Conservation (phyloP, 2,113 vertebrate genomes). For the Excalfactoria chinensis region DNA sequence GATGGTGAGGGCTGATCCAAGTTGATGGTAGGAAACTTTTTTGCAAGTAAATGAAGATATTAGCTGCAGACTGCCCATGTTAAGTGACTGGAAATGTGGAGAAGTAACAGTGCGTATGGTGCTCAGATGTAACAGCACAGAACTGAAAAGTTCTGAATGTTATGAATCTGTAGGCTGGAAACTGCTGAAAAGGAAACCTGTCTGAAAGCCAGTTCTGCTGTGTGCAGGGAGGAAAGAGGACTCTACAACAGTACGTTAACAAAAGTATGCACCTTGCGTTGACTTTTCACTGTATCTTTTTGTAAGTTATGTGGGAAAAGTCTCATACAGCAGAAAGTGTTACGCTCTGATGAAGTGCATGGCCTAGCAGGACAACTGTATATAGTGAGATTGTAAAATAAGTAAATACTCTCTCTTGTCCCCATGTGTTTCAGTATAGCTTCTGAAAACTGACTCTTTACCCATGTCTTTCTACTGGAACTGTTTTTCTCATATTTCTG, state of each 20-base stretch:
- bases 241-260: not conserved
- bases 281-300: not conserved
- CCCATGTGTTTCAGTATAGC: not conserved
- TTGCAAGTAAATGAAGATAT: not conserved
- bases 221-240: not conserved
- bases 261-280: not conserved
- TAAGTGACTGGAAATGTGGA: not conserved
- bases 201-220: no score
- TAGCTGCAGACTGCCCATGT: not conserved
- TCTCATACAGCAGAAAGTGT: rapidly evolving
- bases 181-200: not conserved
- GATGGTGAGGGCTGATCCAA: not conserved
- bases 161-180: not conserved
- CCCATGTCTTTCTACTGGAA: not conserved
- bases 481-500: not conserved
- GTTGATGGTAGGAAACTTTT: not conserved
- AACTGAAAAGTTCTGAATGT: not conserved
- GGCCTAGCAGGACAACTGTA: not conserved
- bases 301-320: not conserved
- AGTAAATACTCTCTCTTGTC: not conserved
- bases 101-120: not conserved
- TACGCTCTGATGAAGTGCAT: not conserved
- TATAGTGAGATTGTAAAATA: not conserved
- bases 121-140: not conserved
- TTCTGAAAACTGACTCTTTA: not conserved